Evolutionary conservation across 2,113 vertebrate genomes (phyloP), one percentile per base, ranked within the genome.

Genomic region (Spea multiplicata): DNA sequence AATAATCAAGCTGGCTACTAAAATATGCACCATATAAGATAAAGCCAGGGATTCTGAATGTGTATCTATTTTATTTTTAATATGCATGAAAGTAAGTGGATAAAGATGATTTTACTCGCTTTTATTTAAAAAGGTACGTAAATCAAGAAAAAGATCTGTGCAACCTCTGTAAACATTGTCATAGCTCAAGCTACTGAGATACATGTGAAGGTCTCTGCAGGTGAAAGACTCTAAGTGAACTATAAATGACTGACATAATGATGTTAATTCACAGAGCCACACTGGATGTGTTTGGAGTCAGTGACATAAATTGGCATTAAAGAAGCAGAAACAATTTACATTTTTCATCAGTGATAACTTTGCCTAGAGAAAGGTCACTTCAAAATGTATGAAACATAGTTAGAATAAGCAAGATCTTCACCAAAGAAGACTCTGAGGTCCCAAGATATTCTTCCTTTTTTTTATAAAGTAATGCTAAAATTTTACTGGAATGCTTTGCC

Each of bases 191-290:
- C 73, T 64, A 80, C 78, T 45, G 13, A 74, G 64, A 66, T 80
- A 80, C 78, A 80, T 59, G 64, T 68, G 64, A 74, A 80, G 78
- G 78, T 73, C 78, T 74, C 65, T 68, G 71, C 78, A 80, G 78
- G 78, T 80, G 64, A 80, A 73, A 80, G 78, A 73, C 64, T 59
- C 73, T 67, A 80, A 67, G 62, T 80, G 65, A 80, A 74, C 78
- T 74, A 80, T 80, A 74, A 80, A 74, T 80, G 78, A 80, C 78
- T 80, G 78, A 74, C 78, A 80, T 80, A 80, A 74, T 68, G 64
- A 68, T 74, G 71, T 80, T 80, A 80, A 73, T 80, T 80, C 71
- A 74, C 67, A 80, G 71, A 80, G 78, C 71, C 62, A 65, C 53
- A 59, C 71, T 44, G 68, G 78, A 80, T 71, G 74, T 80, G 71